Conservation (phyloP, 2,797 vertebrate species). For the Muscicapa comitata region DNA sequence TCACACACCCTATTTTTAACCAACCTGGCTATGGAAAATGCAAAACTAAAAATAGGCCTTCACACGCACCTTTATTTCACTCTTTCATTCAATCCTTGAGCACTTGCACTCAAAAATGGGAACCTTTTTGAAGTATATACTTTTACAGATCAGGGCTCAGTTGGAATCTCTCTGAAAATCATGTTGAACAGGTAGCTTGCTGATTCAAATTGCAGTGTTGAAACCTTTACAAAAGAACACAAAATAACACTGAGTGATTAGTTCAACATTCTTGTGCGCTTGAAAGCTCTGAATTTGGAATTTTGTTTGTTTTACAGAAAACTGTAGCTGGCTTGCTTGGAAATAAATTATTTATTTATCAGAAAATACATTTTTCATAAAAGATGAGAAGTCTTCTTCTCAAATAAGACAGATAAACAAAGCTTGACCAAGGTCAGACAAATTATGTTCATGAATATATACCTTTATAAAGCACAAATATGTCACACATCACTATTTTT, state of each 20-base stretch:
- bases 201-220: conserved; percentile 1
- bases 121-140: neutral
- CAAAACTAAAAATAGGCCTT: neutral
- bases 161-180: neutral
- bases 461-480: neutral
- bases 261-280: neutral
- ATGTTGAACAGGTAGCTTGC: neutral
- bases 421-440: neutral
- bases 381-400: neutral
- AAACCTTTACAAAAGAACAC: neutral
- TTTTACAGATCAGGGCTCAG: neutral
- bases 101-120: neutral
- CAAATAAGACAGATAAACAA: neutral
- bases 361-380: neutral
- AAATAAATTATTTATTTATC: neutral
- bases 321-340: neutral
- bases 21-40: neutral
- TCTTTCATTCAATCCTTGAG: neutral
- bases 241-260: neutral
- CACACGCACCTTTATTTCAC: neutral
- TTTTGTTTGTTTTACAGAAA: neutral
- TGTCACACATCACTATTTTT: neutral
- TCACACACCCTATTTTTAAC: neutral
- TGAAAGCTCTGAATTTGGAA: neutral
- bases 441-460: neutral